Conservation (phyloP, 2,888 invertebrate genomes). For the Apotomis betuletana region DNA sequence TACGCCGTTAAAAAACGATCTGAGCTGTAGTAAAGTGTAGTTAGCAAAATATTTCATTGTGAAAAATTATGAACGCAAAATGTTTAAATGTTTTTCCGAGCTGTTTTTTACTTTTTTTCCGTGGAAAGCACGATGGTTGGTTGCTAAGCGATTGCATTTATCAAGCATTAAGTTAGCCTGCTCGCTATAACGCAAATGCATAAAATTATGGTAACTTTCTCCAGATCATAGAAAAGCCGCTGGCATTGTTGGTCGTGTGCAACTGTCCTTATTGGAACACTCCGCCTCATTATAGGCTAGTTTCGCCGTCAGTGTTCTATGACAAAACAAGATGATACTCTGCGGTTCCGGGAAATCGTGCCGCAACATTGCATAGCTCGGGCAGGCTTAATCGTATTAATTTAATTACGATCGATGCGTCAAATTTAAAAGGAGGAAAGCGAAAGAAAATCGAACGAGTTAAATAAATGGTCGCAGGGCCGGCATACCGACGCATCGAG, state of each 20-base stretch:
- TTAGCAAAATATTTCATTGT: too few relatives aligned
- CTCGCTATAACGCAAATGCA: constrained; percentile 28
- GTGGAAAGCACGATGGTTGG: too few relatives aligned
- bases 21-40: too few relatives aligned
- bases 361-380: constrained; percentile 6
- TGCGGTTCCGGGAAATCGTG: constrained; percentile 38
- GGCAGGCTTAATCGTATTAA: constrained; percentile 19
- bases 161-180: constrained; percentile 7
- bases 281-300: constrained; percentile 41
- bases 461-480: constrained; percentile 45
- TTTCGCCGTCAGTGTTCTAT: constrained; percentile 37
- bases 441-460: constrained; percentile 49
- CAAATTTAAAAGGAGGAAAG: constrained; percentile 43
- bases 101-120: too few relatives aligned
- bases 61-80: too few relatives aligned
- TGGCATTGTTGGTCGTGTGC: constrained; percentile 31
- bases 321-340: constrained; percentile 45
- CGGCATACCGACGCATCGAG: constrained; percentile 53
- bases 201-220: constrained; percentile 31
- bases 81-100: too few relatives aligned
- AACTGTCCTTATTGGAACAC: constrained; percentile 37
- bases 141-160: neutral
- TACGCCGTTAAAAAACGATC: neutral
- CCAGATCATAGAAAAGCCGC: constrained; percentile 33
- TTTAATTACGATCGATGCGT: constrained; percentile 21